Conservation (phyloP, 1,140 invertebrate species). For the Listronotus oregonensis region DNA sequence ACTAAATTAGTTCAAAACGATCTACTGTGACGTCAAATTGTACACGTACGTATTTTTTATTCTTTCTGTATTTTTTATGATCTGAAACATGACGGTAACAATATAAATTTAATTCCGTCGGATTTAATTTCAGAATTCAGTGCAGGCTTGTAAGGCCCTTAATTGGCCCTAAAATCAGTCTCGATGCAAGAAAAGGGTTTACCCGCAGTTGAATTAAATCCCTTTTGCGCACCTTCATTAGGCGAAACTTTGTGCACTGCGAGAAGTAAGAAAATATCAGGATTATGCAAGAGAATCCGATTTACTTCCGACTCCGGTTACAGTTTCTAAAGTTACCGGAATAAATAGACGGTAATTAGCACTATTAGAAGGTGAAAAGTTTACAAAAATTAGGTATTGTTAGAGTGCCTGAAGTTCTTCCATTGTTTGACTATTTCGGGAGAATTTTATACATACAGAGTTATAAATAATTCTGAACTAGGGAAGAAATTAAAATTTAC, state of each 20-base stretch:
- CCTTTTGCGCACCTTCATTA: constrained; percentile 14
- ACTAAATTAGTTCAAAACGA: no score
- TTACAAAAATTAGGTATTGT: no score
- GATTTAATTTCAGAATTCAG: constrained; percentile 1
- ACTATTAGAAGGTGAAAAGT: no score
- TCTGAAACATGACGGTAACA: no score
- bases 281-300: constrained; percentile 12
- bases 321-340: constrained; percentile 4
- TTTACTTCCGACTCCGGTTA: constrained; percentile 5
- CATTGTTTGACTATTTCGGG: no score
- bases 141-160: constrained; percentile 5
- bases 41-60: no score
- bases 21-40: no score
- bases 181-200: constrained; percentile 15
- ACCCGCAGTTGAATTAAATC: constrained; percentile 10
- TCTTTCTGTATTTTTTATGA: no score
- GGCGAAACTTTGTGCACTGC: background rate
- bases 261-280: constrained; percentile 17
- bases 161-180: constrained; percentile 14
- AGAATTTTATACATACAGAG: no score
- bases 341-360: constrained; percentile 1
- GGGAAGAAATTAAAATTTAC: no score
- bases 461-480: no score
- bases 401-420: no score
- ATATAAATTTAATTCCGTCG: background rate